Evolutionary conservation across 2,797 vertebrate genomes (phyloP).

Genomic region (Dromococcyx pavoninus): DNA sequence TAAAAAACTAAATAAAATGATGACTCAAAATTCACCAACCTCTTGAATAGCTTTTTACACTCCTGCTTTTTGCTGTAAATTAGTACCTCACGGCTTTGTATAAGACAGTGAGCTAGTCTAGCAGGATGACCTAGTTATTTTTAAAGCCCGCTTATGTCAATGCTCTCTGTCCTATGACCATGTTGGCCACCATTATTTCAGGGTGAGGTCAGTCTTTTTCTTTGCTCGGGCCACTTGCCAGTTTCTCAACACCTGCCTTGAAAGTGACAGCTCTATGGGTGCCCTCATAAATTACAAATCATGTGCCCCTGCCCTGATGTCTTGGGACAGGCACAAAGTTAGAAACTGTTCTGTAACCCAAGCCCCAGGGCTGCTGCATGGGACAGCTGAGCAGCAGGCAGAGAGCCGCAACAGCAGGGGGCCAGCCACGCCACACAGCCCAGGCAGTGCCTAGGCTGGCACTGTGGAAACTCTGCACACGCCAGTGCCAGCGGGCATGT

Average conservation of each 20-base stretch:
- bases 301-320: slow-evolving; percentile 87
- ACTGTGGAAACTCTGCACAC: not conserved
- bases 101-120: slow-evolving; percentile 43
- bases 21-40: not conserved
- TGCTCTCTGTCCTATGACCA: slow-evolving; percentile 86
- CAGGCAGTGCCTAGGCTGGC: slow-evolving; percentile 16
- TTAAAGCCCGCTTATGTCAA: slow-evolving; percentile 85
- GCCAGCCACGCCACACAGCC: not conserved
- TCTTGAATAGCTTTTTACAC: slow-evolving; percentile 19
- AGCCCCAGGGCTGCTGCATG: slow-evolving; percentile 76
- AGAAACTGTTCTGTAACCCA: slow-evolving; percentile 89
- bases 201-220: slow-evolving; percentile 94
- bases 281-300: slow-evolving; percentile 96
- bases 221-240: slow-evolving; percentile 82
- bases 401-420: slow-evolving; percentile 70
- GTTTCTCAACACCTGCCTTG: slow-evolving; percentile 92
- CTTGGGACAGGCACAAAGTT: slow-evolving; percentile 86
- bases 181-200: slow-evolving; percentile 87
- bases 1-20: slow-evolving; percentile 28
- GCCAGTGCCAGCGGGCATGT: rapidly evolving
- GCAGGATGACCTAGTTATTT: slow-evolving; percentile 82
- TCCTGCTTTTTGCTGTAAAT: slow-evolving; percentile 53
- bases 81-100: slow-evolving; percentile 22
- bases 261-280: slow-evolving; percentile 95
- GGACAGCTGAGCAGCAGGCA: slow-evolving; percentile 86